Evolutionary conservation across 2,113 vertebrate genomes (phyloP).

Genomic region (Lichenostomus cassidix): DNA sequence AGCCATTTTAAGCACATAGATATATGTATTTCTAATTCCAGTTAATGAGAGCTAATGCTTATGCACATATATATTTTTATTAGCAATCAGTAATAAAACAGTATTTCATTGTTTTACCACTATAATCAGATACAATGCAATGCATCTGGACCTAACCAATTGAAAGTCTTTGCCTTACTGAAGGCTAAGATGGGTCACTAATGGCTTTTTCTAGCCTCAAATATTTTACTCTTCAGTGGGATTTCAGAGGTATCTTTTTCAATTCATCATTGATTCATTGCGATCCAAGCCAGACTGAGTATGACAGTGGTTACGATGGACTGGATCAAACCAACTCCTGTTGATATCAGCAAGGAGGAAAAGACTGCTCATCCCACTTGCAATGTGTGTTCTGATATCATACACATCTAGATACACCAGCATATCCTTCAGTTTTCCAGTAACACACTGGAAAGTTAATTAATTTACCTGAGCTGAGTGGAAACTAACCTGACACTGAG

Average conservation of each 20-base stretch:
- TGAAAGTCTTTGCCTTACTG: neutral
- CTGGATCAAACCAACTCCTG: neutral
- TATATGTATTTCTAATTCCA: neutral
- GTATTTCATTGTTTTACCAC: neutral
- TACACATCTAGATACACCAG: neutral
- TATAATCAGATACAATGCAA: neutral
- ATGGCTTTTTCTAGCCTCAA: neutral
- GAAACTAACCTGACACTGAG: neutral
- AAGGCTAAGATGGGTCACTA: neutral
- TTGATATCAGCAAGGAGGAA: neutral
- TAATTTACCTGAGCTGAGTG: neutral
- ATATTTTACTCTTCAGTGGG: neutral
- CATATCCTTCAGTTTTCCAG: neutral
- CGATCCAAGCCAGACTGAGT: neutral
- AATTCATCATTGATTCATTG: neutral
- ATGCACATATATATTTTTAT: neutral
- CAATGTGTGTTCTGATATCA: neutral
- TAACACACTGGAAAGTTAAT: neutral
- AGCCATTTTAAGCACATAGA: neutral
- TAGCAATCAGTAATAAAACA: neutral
- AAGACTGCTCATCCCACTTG: neutral
- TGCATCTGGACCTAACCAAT: neutral
- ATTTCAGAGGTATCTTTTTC: neutral
- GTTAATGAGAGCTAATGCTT: neutral
- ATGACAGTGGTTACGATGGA: neutral